phyloP scores from a whole-genome alignment of 1,140 invertebrate species.

The Asbolus verrucosus region DNA sequence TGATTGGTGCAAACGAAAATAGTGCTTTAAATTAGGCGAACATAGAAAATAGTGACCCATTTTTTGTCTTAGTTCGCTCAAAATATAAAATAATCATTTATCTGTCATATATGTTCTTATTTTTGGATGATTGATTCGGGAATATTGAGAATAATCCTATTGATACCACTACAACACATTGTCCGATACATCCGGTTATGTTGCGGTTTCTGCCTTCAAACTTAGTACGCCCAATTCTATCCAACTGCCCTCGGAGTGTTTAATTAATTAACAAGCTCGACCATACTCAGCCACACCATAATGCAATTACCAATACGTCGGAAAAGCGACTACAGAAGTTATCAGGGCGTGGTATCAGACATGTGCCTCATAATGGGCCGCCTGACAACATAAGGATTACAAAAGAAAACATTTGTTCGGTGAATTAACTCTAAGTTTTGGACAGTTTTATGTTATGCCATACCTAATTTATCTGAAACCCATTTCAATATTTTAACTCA shows the following conservation, averaged over 20 bases:
- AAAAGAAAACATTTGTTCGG: no score
- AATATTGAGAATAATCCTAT: no score
- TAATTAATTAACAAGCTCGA: constrained; percentile 37
- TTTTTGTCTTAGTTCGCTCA: no score
- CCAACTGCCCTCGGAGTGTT: constrained; percentile 23
- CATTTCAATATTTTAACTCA: constrained; percentile 19
- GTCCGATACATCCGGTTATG: constrained; percentile 19
- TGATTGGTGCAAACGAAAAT: no score
- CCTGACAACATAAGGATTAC: no score
- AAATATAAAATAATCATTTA: no score
- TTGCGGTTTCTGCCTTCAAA: constrained; percentile 15
- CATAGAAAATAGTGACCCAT: no score
- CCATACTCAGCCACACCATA: constrained; percentile 29
- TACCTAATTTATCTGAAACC: constrained; percentile 6
- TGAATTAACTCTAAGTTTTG: no score
- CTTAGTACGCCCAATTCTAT: constrained; percentile 11
- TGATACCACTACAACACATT: no score
- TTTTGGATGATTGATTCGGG: no score
- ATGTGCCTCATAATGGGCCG: background rate
- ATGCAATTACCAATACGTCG: constrained; percentile 33
- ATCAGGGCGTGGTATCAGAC: constrained; percentile 30
- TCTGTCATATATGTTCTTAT: no score
- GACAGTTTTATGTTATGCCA: background rate
- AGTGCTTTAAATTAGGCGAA: no score
- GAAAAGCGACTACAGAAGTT: constrained; percentile 29